These are phyloP conservation scores for Arctocebus calabarensis DNA, from an alignment of 2,797 vertebrate genomes.

Conservation along the genomic window DNA sequence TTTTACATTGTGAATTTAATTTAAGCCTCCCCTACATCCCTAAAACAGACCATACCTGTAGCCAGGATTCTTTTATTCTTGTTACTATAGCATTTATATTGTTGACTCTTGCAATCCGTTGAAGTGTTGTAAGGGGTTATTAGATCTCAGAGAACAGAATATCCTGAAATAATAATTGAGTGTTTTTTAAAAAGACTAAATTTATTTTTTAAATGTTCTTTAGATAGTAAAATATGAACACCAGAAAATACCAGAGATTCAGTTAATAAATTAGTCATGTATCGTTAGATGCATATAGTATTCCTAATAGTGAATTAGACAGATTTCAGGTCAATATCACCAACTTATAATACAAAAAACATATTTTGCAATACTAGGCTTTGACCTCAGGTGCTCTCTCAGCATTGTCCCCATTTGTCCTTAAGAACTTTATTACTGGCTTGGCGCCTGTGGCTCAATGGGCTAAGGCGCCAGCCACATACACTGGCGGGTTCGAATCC, in stretches of 20 bases:
- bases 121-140: constrained; percentile 24
- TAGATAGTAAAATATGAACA: constrained; percentile 5
- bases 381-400: not conserved
- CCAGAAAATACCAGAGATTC: constrained; percentile 4
- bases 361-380: constrained; percentile 33
- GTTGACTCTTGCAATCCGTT: constrained; percentile 36
- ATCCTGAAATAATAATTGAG: constrained; percentile 26
- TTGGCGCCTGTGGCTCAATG: no score
- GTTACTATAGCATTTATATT: constrained; percentile 41
- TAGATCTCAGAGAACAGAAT: constrained; percentile 45
- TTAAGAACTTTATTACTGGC: not conserved
- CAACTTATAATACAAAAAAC: constrained; percentile 3
- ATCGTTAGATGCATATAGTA: not conserved
- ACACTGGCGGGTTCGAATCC: no score
- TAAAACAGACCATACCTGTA: not conserved
- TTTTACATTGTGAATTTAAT: constrained; percentile 61
- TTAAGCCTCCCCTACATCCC: not conserved
- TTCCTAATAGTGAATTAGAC: not conserved
- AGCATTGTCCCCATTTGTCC: not conserved
- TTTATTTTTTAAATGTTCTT: constrained; percentile 39
- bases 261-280: not conserved
- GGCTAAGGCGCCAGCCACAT: no score
- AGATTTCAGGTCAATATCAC: not conserved
- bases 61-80: constrained; percentile 55
- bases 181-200: not conserved